Base-by-base conservation (phyloP, 2,797 vertebrate species). In the Hybognathus amarus region DNA sequence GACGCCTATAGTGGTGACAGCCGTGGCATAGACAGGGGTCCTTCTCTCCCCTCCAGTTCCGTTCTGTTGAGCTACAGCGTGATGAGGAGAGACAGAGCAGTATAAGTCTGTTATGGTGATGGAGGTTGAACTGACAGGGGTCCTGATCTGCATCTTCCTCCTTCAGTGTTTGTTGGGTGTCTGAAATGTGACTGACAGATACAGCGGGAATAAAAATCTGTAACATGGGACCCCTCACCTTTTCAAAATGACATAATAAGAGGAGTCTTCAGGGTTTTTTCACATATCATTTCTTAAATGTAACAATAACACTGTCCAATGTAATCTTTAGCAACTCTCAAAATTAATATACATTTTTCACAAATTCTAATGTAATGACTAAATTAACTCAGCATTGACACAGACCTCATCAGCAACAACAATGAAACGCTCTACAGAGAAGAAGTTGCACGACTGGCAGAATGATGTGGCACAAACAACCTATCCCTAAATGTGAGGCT, bases 1-100 rank as follows among this genome's bases (percentile, higher is more conserved):
- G 64, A 76, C 77, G 5, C 79, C 63, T 54, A 69, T 40, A 61
- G 84, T 73, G 77, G 73, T 85, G 81, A 83, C 81, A 76, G 77
- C 76, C 83, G 77, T 52, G 66, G 15, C 70, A 68, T 63, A 77
- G 83, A 77, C 68, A 79, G 76, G 84, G 80, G 80, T 85, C 75
- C 80, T 83, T 82, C 80, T 69, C 70, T 70, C 52, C 76, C 52
- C 67, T 77, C 27, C 75, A 59, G 68, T 74, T 59, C 47, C 76
- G 83, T 74, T 71, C 76, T 59, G 80, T 73, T 71, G 36, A 52
- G 47, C 74, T 68, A 78, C 68, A 79, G 64, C 18, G 33, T 42
- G 33, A 73, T 40, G 17, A 67, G 68, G 56, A 77, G 45, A 52
- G 74, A 50, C 56, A 24, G 45, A 73, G 67, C 54, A 15, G 17